Evolutionary conservation across 2,113 vertebrate genomes (phyloP).

Genomic region (Myxocyprinus asiaticus): DNA sequence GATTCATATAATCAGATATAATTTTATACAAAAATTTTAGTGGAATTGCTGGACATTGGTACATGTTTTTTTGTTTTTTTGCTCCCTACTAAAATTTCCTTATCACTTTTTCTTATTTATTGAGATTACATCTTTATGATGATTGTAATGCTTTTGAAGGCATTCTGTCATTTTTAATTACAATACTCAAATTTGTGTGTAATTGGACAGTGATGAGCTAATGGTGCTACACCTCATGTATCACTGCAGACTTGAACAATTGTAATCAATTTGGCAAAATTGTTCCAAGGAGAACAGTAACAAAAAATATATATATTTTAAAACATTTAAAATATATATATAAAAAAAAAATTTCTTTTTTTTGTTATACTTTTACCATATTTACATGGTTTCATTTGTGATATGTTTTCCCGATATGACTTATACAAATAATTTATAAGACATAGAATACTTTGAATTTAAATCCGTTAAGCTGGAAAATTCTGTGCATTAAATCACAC

Average conservation of each 20-base stretch:
- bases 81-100: constrained; percentile 19
- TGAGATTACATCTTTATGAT: constrained; percentile 10
- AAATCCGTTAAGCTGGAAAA: constrained; percentile 24
- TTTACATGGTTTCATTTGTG: not conserved
- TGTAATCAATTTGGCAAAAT: constrained; percentile 1
- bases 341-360: no score
- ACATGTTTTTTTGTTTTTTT: constrained; percentile 30
- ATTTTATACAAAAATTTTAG: not conserved
- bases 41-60: constrained; percentile 48
- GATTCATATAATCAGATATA: constrained; percentile 31
- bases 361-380: not conserved
- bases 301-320: not conserved
- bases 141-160: constrained; percentile 14
- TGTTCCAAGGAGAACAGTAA: not conserved
- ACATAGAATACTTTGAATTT: not conserved
- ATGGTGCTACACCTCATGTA: constrained; percentile 44
- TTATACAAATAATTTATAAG: not conserved
- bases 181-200: constrained; percentile 18
- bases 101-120: constrained; percentile 31
- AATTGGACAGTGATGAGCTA: constrained; percentile 18
- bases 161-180: not conserved
- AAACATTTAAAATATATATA: constrained; percentile 12
- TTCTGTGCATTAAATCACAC: not conserved
- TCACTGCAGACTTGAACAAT: constrained; percentile 48
- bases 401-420: not conserved